A percentile compares a stretch with the other conserved stretches of the same genome.
Conservation (phyloP, 2,113 vertebrate species). For the Columba janthina region DNA sequence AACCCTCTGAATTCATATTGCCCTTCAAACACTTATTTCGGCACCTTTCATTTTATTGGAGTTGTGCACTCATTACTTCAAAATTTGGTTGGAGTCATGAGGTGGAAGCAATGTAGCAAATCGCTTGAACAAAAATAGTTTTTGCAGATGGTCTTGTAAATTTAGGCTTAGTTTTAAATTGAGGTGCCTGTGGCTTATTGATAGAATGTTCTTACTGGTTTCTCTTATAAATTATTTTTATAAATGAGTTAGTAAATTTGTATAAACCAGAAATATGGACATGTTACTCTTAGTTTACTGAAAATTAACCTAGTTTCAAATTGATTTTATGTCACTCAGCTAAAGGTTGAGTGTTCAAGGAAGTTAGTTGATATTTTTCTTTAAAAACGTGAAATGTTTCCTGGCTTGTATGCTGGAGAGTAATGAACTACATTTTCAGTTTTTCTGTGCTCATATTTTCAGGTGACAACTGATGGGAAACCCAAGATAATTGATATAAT, state of each 20-base stretch:
- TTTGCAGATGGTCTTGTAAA: neutral
- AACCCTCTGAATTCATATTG: neutral
- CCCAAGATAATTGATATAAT: slow-evolving; percentile 98
- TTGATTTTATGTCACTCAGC: neutral
- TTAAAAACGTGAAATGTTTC: neutral
- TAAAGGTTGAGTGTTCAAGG: neutral
- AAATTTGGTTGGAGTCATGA: neutral
- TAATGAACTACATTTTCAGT: neutral
- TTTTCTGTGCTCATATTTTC: slow-evolving; percentile 8
- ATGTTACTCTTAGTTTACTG: neutral
- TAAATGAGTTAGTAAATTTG: neutral
- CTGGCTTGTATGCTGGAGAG: neutral
- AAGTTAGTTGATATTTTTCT: neutral
- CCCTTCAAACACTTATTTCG: neutral
- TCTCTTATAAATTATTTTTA: neutral
- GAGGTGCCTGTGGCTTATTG: neutral
- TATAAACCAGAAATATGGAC: neutral
- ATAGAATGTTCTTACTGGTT: neutral
- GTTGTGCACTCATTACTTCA: neutral
- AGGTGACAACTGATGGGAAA: slow-evolving; percentile 94
- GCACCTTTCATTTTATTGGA: neutral
- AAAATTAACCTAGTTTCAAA: neutral
- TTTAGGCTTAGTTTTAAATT: neutral
- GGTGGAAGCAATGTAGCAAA: neutral
- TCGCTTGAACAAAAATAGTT: neutral